A percentile compares a stretch with the other conserved stretches of the same genome.
Conservation (phyloP, 2,797 vertebrate genomes). For the Bovichtus diacanthus region DNA sequence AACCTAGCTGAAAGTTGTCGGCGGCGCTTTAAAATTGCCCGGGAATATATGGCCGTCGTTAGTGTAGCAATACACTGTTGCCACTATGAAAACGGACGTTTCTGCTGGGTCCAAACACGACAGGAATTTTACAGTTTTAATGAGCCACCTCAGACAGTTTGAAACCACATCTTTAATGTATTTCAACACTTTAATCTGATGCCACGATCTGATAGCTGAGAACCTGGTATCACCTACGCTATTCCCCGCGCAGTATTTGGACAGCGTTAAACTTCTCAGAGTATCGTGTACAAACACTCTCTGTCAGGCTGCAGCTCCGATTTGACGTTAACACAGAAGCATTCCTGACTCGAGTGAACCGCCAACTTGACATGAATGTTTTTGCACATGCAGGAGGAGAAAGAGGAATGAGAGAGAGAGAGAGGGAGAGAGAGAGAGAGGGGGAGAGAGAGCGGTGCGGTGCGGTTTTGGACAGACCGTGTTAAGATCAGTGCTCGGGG, state of each 20-base stretch:
- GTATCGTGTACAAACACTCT: conserved; percentile 57
- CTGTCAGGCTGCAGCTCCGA: conserved; percentile 61
- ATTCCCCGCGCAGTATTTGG: conserved; percentile 34
- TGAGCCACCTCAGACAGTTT: conserved; percentile 44
- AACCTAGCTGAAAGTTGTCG: conserved; percentile 38
- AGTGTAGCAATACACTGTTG: not conserved
- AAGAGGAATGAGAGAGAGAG: conserved; percentile 31
- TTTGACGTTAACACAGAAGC: conserved; percentile 72
- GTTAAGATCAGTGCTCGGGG: conserved; percentile 82
- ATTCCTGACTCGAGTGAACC: conserved; percentile 73
- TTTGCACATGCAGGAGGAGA: conserved; percentile 60
- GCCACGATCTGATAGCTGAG: conserved; percentile 38
- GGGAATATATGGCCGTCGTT: conserved; percentile 15
- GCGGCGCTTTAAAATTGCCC: conserved; percentile 38
- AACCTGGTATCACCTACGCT: conserved; percentile 31
- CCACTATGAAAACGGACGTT: conserved; percentile 36
- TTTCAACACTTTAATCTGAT: conserved; percentile 49
- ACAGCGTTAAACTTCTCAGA: conserved; percentile 54
- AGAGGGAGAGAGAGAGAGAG: conserved; percentile 23
- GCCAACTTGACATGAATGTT: conserved; percentile 72
- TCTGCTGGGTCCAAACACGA: conserved; percentile 55
- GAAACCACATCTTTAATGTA: conserved; percentile 48
- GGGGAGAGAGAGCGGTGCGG: conserved; percentile 29
- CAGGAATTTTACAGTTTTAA: conserved; percentile 55
- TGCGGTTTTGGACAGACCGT: conserved; percentile 76